Percentiles rank a stretch among this genome's conserved stretches.
These are phyloP conservation scores for Rhingia rostrata DNA, from an alignment of 2,888 invertebrate species.

Conservation along the genomic window DNA sequence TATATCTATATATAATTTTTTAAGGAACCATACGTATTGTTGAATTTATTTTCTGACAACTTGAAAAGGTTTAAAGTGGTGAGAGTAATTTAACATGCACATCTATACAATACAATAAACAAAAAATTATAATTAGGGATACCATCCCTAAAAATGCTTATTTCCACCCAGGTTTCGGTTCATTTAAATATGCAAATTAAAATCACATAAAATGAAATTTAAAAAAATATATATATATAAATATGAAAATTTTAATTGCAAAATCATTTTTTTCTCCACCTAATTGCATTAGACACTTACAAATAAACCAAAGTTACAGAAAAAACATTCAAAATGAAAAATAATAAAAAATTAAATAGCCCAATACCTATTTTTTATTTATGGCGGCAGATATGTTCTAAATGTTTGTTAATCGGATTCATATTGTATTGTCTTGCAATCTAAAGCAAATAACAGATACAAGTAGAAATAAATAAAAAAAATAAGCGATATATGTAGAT, in stretches of 20 bases:
- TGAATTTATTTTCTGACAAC: conserved; percentile 27
- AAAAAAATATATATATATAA: conserved; percentile 16
- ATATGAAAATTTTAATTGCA: conserved; percentile 35
- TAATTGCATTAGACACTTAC: conserved; percentile 60
- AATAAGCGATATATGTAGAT: conserved; percentile 50
- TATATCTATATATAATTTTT: neutral
- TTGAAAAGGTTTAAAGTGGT: conserved; percentile 40
- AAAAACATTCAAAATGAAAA: conserved; percentile 68
- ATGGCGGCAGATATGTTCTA: conserved; percentile 44
- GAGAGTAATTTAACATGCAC: conserved; percentile 64
- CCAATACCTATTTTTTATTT: conserved; percentile 46
- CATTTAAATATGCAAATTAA: conserved; percentile 46
- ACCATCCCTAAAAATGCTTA: conserved; percentile 39
- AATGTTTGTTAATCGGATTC: conserved; percentile 49
- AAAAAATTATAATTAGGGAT: conserved; percentile 32
- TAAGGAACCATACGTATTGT: conserved; percentile 7
- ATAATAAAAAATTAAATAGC: conserved; percentile 27
- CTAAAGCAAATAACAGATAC: conserved; percentile 64
- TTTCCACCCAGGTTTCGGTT: conserved; percentile 42
- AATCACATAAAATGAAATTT: conserved; percentile 29
- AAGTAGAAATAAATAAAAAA: conserved; percentile 46
- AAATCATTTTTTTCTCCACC: conserved; percentile 61
- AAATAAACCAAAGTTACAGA: conserved; percentile 60
- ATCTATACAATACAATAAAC: conserved; percentile 53
- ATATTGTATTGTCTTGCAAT: conserved; percentile 42